Evolutionary conservation across 2,888 invertebrate genomes (phyloP), one percentile per base, ranked within the genome.

Genomic region (Ypsolopha sequella): DNA sequence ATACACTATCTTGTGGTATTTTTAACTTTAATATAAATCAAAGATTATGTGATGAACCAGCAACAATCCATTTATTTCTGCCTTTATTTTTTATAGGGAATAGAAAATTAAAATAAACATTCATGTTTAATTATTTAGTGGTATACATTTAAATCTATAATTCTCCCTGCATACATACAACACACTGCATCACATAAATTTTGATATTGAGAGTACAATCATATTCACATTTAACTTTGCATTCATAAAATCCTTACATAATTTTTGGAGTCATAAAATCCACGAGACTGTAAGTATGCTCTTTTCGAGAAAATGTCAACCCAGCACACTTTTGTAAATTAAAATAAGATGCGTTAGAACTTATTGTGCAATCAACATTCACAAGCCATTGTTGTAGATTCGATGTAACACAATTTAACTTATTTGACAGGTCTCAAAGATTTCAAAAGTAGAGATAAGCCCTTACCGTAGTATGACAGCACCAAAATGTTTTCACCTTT

Each of bases 241-340:
- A 69, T 77, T 74, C 73, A 66, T 70, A 72, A 71, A 73, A 38
- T 64, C 68, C 71, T 75, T 73, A 70, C 66, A 58, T 70, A 73
- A 73, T 80, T 77, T 81, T 81, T 80, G 81, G 81, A 81, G 79
- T 80, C 74, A 73, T 70, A 70, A 69, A 73, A 72, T 72, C 72
- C 73, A 73, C 41, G 24, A n/a, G n/a, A 24, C 13, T 35, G 46
- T 46, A 6, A n/a, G n/a, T 4, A 75, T 71, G 78, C 80, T 77
- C 76, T 51, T 56, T 53, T 7, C 13, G 10, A 47, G 47, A 36
- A 36, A 24, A 24, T 24, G 24, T 66, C 64, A 73, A 75, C 80
- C 76, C 77, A 76, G 74, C 69, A 63, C 9, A 11, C 11, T 11
- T 2, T 41, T 13, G 11, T 41, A 41, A 11, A 41, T 13, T 41